phyloP scores from a whole-genome alignment of 2,888 invertebrate genomes.

The Ichneumoninae sp. region DNA sequence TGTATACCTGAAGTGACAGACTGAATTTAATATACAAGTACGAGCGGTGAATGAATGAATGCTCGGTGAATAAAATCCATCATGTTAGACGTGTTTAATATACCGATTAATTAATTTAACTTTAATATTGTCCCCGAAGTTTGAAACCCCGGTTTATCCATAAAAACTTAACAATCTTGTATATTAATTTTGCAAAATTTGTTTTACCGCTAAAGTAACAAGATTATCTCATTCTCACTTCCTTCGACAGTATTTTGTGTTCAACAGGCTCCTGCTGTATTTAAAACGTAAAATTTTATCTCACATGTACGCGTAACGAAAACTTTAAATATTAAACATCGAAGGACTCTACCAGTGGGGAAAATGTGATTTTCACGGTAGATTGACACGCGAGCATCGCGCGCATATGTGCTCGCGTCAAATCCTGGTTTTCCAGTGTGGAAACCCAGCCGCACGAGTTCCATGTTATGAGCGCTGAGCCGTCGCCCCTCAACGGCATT shows the following conservation, averaged over 20 bases:
- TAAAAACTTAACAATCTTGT: neutral
- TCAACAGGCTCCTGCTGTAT: too few relatives aligned
- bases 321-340: neutral
- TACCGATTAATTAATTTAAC: neutral
- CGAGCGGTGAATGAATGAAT: neutral
- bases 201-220: neutral
- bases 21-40: neutral
- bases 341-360: neutral
- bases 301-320: neutral
- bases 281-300: neutral
- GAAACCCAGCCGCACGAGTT: neutral
- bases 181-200: neutral
- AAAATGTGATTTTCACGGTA: neutral
- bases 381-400: neutral
- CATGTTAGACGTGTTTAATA: neutral
- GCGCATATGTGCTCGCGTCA: neutral
- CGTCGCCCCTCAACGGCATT: constrained; percentile 26
- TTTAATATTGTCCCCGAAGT: neutral
- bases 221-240: neutral
- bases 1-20: neutral
- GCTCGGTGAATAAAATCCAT: neutral
- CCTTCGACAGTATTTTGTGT: neutral
- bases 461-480: constrained; percentile 9
- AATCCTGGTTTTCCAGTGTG: neutral
- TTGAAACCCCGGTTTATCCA: neutral